A percentile compares a stretch with the other conserved stretches of the same genome.
phyloP scores from a whole-genome alignment of 1,140 invertebrate species.

The Dolichoris vasculosae region DNA sequence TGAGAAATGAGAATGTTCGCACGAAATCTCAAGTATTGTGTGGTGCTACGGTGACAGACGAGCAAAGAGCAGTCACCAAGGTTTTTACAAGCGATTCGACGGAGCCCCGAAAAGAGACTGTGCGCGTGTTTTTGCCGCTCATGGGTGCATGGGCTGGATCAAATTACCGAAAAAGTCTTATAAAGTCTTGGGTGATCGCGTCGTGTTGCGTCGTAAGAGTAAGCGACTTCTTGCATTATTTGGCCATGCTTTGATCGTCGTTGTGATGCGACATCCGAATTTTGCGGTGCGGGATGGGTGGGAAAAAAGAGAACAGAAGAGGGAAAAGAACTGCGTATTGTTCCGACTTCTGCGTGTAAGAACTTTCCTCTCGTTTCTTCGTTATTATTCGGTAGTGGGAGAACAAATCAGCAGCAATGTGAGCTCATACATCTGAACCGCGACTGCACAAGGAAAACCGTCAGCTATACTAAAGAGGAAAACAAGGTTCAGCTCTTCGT shows the following conservation, averaged over 20 bases:
- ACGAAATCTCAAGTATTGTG: conserved; percentile 28
- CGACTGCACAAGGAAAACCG: neutral
- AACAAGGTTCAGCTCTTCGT: neutral
- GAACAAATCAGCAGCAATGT: neutral
- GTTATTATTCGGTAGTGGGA: neutral
- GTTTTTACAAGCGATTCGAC: conserved; percentile 29
- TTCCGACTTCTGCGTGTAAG: neutral
- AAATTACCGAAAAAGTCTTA: conserved; percentile 32
- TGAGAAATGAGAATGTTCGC: conserved; percentile 47
- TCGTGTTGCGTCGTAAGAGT: neutral
- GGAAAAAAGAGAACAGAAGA: too few species aligned
- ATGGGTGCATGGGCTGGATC: conserved; percentile 21
- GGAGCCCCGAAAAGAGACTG: conserved; percentile 9
- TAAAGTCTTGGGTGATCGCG: neutral
- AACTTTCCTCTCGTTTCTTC: neutral
- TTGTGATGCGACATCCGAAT: too few species aligned
- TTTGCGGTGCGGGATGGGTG: too few species aligned
- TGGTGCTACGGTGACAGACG: conserved; percentile 41
- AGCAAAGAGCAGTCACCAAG: conserved; percentile 40
- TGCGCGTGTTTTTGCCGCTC: conserved; percentile 27
- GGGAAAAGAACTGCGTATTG: neutral
- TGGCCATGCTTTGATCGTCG: neutral
- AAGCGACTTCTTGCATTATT: conserved; percentile 32
- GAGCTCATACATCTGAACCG: too few species aligned
- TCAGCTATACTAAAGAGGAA: neutral